Conservation (phyloP, 2,113 vertebrate genomes). For the Synodontis membranacea region DNA sequence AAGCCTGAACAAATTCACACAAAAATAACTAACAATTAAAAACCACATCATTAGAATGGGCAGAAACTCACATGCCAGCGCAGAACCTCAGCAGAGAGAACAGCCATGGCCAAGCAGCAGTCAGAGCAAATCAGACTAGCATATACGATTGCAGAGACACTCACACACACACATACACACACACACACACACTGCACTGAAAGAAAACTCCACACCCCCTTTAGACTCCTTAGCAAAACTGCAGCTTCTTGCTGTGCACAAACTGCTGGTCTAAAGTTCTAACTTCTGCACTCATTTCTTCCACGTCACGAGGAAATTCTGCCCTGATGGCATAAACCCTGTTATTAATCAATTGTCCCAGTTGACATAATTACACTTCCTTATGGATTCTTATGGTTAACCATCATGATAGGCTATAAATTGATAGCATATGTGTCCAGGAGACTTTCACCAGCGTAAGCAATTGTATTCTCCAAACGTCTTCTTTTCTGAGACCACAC, state of each 20-base stretch:
- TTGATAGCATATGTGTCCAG: slow-evolving; percentile 21
- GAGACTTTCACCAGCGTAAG: neutral
- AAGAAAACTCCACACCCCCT: slow-evolving; percentile 49
- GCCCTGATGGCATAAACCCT: neutral
- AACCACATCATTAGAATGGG: neutral
- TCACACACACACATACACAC: slow-evolving; percentile 39
- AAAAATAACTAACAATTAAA: neutral
- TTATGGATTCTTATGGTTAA: slow-evolving; percentile 25
- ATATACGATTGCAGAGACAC: slow-evolving; percentile 33
- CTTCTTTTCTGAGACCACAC: no score
- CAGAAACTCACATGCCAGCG: slow-evolving; percentile 76
- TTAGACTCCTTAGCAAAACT: slow-evolving; percentile 18
- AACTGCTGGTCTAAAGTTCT: neutral
- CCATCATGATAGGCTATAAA: slow-evolving; percentile 29
- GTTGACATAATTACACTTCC: slow-evolving; percentile 29
- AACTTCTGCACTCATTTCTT: neutral
- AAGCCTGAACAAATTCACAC: neutral
- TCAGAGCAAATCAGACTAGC: slow-evolving; percentile 55
- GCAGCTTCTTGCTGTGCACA: neutral
- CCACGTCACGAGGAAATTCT: neutral
- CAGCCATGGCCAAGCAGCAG: slow-evolving; percentile 75
- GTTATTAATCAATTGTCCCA: slow-evolving; percentile 26
- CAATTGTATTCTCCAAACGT: neutral
- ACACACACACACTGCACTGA: slow-evolving; percentile 20
- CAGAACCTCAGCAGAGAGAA: slow-evolving; percentile 76